Conservation (phyloP, 2,797 vertebrate species). For the Anas flavirostris region DNA sequence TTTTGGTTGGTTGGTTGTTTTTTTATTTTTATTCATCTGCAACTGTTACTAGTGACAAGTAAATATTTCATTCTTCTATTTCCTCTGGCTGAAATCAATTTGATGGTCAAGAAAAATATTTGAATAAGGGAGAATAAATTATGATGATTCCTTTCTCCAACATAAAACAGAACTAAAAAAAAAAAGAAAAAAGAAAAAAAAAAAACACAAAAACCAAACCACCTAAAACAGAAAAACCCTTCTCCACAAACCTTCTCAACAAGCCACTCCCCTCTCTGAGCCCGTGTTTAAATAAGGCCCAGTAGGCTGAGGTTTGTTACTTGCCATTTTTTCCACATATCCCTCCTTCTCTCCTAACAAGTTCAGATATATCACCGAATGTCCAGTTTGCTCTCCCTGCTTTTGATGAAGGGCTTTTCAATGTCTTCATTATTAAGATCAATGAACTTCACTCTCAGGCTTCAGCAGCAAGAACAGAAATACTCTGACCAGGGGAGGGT, state of each 20-base stretch:
- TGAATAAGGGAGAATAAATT: neutral
- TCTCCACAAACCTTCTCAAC: no score
- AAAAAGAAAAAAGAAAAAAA: neutral
- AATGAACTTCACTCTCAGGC: conserved; percentile 3
- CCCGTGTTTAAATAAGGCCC: neutral
- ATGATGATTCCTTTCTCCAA: neutral
- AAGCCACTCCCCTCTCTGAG: neutral
- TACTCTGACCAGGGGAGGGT: neutral
- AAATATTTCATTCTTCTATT: neutral
- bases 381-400: neutral
- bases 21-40: neutral
- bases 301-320: neutral
- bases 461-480: neutral
- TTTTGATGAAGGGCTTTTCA: conserved; percentile 15
- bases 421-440: conserved; percentile 17
- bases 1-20: neutral
- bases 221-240: no score
- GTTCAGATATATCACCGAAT: neutral
- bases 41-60: neutral
- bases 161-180: neutral
- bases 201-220: neutral
- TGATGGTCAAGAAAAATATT: neutral
- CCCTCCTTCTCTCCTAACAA: neutral
- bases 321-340: neutral
- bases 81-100: neutral